Conservation (phyloP, 92 coral and sea anemone species). For the Zoanthus gigantus region DNA sequence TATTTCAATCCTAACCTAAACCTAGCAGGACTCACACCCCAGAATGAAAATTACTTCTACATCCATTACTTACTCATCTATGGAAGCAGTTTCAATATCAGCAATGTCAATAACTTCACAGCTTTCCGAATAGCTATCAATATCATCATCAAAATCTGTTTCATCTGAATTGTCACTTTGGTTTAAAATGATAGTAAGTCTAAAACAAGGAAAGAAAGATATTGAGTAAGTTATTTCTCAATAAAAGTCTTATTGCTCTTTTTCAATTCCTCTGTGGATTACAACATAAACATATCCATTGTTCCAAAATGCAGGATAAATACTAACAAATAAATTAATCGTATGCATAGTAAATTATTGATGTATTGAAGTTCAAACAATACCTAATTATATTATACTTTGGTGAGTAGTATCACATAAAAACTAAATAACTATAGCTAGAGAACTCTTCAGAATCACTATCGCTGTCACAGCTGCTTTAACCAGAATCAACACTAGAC, state of each 20-base stretch:
- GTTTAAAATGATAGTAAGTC: conserved; percentile 10
- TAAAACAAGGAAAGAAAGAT: neutral
- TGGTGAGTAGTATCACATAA: neutral
- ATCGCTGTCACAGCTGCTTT: neutral
- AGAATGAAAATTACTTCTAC: too few species aligned
- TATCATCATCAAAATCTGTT: conserved; percentile 3
- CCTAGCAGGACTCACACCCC: too few species aligned
- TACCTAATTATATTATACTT: neutral
- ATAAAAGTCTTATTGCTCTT: neutral
- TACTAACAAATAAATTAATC: neutral
- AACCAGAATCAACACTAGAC: neutral
- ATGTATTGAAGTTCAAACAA: neutral
- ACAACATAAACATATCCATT: neutral
- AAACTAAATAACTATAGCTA: neutral
- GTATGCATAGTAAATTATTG: neutral
- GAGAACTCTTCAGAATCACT: neutral
- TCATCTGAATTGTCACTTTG: conserved; percentile 12
- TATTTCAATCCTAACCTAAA: too few species aligned
- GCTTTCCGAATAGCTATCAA: neutral
- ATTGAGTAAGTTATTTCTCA: neutral
- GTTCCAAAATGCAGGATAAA: conserved; percentile 4
- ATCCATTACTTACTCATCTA: conserved; percentile 33
- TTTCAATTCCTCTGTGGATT: neutral
- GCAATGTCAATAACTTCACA: conserved; percentile 6
- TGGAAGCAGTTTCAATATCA: conserved; percentile 28